These are phyloP conservation scores for Dendrolimus pini DNA, from an alignment of 2,888 invertebrate genomes.

Conservation along the genomic window DNA sequence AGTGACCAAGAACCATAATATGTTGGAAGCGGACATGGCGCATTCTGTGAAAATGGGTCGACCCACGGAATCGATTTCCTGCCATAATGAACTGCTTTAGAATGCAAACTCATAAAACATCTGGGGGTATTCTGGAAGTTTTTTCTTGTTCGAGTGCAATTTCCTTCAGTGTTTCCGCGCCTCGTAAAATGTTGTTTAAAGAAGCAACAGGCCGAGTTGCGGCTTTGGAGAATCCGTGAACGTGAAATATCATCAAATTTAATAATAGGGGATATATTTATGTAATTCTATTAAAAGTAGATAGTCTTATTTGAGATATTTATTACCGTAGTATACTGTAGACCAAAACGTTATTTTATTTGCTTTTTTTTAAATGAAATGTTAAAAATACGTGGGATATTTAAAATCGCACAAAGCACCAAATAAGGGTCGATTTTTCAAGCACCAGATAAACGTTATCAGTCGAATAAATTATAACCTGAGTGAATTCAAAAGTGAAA, in stretches of 20 bases:
- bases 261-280: too few species aligned
- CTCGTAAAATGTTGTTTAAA: slow-evolving; percentile 20
- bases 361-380: too few species aligned
- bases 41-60: neutral
- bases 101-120: slow-evolving; percentile 18
- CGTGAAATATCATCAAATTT: slow-evolving; percentile 5
- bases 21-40: neutral
- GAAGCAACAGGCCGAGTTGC: slow-evolving; percentile 16
- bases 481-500: too few species aligned
- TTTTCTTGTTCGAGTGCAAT: slow-evolving; percentile 21
- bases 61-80: neutral
- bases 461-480: too few species aligned
- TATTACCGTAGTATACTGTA: too few species aligned
- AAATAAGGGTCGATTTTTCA: too few species aligned
- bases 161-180: slow-evolving; percentile 21
- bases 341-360: too few species aligned
- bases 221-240: slow-evolving; percentile 3
- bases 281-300: too few species aligned
- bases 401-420: too few species aligned
- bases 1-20: neutral
- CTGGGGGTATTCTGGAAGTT: slow-evolving; percentile 9
- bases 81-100: slow-evolving; percentile 8
- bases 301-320: too few species aligned
- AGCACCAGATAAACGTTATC: too few species aligned
- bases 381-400: too few species aligned